These are phyloP conservation scores for Spondyliosoma cantharus DNA, from an alignment of 2,797 vertebrate genomes.

Conservation along the genomic window DNA sequence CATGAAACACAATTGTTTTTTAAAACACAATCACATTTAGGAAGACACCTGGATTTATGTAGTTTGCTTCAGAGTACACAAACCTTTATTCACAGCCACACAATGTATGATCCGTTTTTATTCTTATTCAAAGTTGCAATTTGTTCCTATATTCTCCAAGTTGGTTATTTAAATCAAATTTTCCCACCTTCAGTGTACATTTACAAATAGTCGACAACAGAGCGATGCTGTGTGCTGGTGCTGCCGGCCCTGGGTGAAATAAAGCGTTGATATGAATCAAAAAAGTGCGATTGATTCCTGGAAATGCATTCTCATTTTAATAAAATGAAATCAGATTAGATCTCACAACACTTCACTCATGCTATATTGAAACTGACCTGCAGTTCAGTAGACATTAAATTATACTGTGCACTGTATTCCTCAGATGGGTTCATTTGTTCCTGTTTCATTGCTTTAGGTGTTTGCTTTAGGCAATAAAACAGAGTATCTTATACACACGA, in stretches of 20 bases:
- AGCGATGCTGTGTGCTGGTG: background rate
- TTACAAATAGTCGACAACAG: constrained; percentile 33
- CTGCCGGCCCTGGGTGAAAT: constrained; percentile 51
- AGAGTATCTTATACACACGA: constrained; percentile 41
- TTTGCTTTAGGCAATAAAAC: background rate
- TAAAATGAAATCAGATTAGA: constrained; percentile 79
- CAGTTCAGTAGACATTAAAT: constrained; percentile 75
- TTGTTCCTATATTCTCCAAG: constrained; percentile 16
- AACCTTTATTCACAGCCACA: constrained; percentile 2
- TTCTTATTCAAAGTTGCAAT: constrained; percentile 3
- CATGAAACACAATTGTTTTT: background rate
- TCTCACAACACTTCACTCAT: constrained; percentile 77
- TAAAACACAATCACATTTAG: background rate
- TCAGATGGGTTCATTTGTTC: constrained; percentile 27
- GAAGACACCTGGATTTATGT: background rate
- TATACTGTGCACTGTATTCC: constrained; percentile 57
- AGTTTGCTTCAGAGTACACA: background rate
- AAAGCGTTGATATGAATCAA: constrained; percentile 68
- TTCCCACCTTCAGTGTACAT: constrained; percentile 19
- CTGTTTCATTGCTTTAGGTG: constrained; percentile 38
- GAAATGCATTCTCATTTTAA: constrained; percentile 78
- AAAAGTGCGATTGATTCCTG: constrained; percentile 69
- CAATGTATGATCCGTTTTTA: background rate
- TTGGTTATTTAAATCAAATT: constrained; percentile 30
- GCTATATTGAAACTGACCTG: constrained; percentile 82